Conservation (phyloP, 2,888 invertebrate genomes). For the Pelosia muscerda region DNA sequence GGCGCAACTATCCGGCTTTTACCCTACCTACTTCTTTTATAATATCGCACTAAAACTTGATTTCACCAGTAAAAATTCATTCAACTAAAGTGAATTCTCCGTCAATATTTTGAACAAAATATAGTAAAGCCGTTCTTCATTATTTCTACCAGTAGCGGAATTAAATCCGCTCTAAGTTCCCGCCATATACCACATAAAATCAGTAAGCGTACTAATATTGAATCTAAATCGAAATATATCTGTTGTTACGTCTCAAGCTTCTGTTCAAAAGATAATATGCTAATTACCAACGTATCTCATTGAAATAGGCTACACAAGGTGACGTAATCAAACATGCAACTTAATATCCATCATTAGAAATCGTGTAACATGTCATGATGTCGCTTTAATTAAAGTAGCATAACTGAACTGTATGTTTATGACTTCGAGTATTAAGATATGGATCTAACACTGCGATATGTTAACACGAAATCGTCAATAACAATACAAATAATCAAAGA, state of each 20-base stretch:
- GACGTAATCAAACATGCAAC: constrained; percentile 22
- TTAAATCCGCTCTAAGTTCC: constrained; percentile 31
- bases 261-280: constrained; percentile 17
- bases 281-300: constrained; percentile 15
- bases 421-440: constrained; percentile 55
- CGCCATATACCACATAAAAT: constrained; percentile 12
- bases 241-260: constrained; percentile 16
- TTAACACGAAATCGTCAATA: background rate
- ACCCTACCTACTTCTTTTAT: no score
- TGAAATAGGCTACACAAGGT: constrained; percentile 13
- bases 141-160: background rate
- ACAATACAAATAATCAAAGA: background rate
- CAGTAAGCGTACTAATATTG: constrained; percentile 11
- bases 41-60: background rate
- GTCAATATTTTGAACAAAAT: background rate
- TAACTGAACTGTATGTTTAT: constrained; percentile 39
- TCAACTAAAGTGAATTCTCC: background rate
- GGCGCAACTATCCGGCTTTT: no score
- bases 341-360: constrained; percentile 18
- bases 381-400: constrained; percentile 45
- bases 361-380: constrained; percentile 47
- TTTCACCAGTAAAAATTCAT: background rate
- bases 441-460: constrained; percentile 38
- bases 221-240: constrained; percentile 13
- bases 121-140: background rate